These are phyloP conservation scores for Lithophane semibrunnea DNA, from an alignment of 2,888 invertebrate genomes.

Conservation along the genomic window DNA sequence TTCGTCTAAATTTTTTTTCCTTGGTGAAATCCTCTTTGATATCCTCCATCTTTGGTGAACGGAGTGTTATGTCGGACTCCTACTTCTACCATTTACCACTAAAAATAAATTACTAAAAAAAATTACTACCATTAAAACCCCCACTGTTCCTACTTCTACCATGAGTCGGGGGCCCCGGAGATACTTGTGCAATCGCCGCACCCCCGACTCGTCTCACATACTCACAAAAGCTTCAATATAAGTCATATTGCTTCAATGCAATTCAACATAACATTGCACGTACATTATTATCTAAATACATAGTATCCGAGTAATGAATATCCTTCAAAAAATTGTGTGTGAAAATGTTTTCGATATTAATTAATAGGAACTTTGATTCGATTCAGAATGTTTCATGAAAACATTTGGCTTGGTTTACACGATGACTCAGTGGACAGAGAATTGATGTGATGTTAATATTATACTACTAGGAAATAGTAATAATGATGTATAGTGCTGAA, in stretches of 20 bases:
- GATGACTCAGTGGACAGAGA: constrained; percentile 4
- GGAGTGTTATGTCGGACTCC: too few species aligned
- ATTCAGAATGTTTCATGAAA: neutral
- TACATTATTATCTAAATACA: neutral
- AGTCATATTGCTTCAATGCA: constrained; percentile 20
- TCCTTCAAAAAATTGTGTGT: neutral
- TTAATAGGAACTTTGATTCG: constrained; percentile 7
- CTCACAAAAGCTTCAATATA: constrained; percentile 2
- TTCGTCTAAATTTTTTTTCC: neutral
- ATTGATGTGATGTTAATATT: neutral
- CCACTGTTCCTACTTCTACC: too few species aligned
- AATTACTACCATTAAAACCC: too few species aligned
- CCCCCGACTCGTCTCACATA: neutral
- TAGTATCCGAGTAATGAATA: neutral
- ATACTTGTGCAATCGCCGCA: too few species aligned
- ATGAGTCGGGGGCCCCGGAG: too few species aligned
- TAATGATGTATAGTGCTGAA: neutral
- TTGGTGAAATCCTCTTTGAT: too few species aligned
- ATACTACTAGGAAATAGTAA: neutral
- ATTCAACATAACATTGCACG: neutral
- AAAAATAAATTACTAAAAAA: too few species aligned
- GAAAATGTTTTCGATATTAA: neutral
- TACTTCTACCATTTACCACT: too few species aligned
- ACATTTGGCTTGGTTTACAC: neutral
- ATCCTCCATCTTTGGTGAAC: too few species aligned